Evolutionary conservation across 1,140 invertebrate species (phyloP), one percentile per base, ranked within the genome.

Genomic region (Carposina sasakii): DNA sequence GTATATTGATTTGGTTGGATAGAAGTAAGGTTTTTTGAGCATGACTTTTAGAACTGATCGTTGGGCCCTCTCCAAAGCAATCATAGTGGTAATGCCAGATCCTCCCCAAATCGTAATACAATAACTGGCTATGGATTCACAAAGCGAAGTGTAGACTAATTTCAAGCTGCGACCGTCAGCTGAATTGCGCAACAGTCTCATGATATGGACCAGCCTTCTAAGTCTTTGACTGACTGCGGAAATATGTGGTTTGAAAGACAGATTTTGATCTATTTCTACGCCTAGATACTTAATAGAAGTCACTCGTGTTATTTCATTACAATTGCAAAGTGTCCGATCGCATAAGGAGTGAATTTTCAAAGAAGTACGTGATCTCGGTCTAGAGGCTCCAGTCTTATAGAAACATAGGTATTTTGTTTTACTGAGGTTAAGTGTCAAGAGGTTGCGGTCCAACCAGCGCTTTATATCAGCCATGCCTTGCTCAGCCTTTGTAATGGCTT

Each of bases 71-170:
- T 43, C 40, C 3, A 43, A n/a, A 13, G 2, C 26, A 9, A 43
- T 22, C 16, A 43, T 12, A 13, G 8, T 16, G 13, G 40, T 19
- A 9, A n/a, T 28, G 10, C 10, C 3, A 5, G 40, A 10, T 4
- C 40, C 20, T 3, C 40, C 40, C 40, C 40, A 43, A 13, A 15
- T 9, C 2, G 40, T 3, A 24, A 43, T 43, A 23, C 40, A 43
- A 15, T 43, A 43, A 12, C 21, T 5, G 3, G 26, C 13, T 3
- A 24, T 26, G 5, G 40, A 43, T 15, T 43, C 6, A 17, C 40
- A 43, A 9, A 43, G 22, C 3, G 40, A 20, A 13, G 13, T 17
- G 15, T 43, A 43, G 3, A 43, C 24, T n/a, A 16, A 6, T 3
- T 13, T 3, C 10, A 43, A 23, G 3, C 6, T 26, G 3, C 6